A percentile compares a stretch with the other conserved stretches of the same genome.
Evolutionary conservation across 2,113 vertebrate species (phyloP).

Genomic region (Oncorhynchus masou): DNA sequence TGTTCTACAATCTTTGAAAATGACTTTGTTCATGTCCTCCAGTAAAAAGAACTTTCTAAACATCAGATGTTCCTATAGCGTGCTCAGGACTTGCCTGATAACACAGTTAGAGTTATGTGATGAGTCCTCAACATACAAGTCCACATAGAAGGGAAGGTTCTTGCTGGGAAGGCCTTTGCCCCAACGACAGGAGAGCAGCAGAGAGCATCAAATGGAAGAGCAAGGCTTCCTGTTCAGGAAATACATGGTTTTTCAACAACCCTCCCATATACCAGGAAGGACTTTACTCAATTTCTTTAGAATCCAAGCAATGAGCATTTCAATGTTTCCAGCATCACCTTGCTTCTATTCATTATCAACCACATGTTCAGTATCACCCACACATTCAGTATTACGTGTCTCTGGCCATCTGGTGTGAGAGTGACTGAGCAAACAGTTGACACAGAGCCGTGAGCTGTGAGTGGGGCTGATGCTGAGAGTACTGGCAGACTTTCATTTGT

Average conservation of each 20-base stretch:
- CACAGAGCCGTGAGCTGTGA: conserved; percentile 21
- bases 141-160: conserved; percentile 15
- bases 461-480: conserved; percentile 16
- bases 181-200: conserved; percentile 26
- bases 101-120: too few species aligned
- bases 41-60: too few species aligned
- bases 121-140: background rate
- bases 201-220: conserved; percentile 29
- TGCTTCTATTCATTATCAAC: conserved; percentile 36
- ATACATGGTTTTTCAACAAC: background rate
- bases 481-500: conserved; percentile 39
- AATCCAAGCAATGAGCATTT: conserved; percentile 13
- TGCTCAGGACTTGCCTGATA: too few species aligned
- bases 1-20: background rate
- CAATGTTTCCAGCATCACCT: conserved; percentile 10
- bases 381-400: conserved; percentile 17
- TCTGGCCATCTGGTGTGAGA: conserved; percentile 52
- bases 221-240: conserved; percentile 18
- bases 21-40: too few species aligned
- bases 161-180: conserved; percentile 4
- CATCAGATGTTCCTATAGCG: too few species aligned
- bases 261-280: background rate
- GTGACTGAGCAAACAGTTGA: conserved; percentile 51
- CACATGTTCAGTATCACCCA: conserved; percentile 33
- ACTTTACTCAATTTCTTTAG: background rate